These are phyloP conservation scores for Microdon myrmicae DNA, from an alignment of 2,888 invertebrate genomes.

Conservation along the genomic window DNA sequence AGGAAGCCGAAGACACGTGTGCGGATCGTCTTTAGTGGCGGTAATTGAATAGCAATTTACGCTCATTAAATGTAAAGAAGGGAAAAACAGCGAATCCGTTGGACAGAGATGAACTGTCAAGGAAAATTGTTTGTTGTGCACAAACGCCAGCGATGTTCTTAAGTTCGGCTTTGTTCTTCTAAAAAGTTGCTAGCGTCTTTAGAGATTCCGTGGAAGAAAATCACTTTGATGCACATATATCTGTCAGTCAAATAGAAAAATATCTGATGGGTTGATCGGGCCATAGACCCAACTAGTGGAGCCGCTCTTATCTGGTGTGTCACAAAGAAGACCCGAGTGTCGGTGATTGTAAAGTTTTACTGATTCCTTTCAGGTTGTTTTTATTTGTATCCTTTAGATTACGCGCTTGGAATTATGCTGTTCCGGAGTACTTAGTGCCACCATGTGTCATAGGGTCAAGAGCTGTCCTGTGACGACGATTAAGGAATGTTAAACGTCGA, in stretches of 20 bases:
- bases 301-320: constrained; percentile 16
- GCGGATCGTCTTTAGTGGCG: constrained; percentile 39
- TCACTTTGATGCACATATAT: constrained; percentile 10
- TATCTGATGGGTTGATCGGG: no score
- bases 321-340: constrained; percentile 42
- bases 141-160: constrained; percentile 22
- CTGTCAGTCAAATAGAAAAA: constrained; percentile 46
- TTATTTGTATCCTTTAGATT: constrained; percentile 5
- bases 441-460: constrained; percentile 11
- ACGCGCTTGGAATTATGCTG: constrained; percentile 18
- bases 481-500: no score
- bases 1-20: constrained; percentile 35
- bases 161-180: constrained; percentile 49
- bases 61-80: constrained; percentile 41
- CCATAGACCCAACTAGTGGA: no score
- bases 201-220: constrained; percentile 31
- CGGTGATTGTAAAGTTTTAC: constrained; percentile 20
- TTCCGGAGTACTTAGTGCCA: constrained; percentile 30
- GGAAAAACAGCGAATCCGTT: not conserved
- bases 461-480: no score
- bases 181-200: constrained; percentile 4
- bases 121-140: constrained; percentile 23
- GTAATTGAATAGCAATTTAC: constrained; percentile 52
- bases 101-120: constrained; percentile 8
- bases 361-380: no score